Evolutionary conservation across 2,113 vertebrate species (phyloP).

Genomic region (Indri indri): DNA sequence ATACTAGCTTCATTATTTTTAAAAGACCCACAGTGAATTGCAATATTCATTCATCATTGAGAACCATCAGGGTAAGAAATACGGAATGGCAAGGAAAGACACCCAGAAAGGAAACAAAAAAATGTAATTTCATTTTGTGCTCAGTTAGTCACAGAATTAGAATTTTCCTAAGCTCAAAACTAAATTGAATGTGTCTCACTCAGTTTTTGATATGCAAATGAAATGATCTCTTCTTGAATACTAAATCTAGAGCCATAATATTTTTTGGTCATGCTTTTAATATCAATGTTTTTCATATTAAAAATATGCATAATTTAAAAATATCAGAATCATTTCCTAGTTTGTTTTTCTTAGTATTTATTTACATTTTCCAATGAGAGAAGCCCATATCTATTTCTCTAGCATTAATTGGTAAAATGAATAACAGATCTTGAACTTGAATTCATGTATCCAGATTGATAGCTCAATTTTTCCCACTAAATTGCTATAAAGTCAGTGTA

Average conservation of each 20-base stretch:
- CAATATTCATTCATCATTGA: background rate
- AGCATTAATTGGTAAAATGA: background rate
- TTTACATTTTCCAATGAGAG: background rate
- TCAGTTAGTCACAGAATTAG: background rate
- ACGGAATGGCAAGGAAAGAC: background rate
- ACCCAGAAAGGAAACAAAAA: background rate
- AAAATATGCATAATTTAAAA: background rate
- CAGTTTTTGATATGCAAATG: background rate
- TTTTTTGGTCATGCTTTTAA: background rate
- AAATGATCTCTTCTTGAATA: background rate
- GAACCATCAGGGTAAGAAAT: background rate
- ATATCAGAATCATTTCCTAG: background rate
- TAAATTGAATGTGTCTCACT: background rate
- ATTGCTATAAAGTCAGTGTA: background rate
- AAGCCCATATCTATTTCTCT: background rate
- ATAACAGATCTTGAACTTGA: background rate
- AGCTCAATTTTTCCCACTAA: background rate
- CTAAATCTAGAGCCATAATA: background rate
- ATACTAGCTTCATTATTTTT: background rate
- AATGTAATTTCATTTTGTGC: background rate
- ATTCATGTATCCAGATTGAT: background rate
- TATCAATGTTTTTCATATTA: background rate
- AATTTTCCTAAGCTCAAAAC: background rate
- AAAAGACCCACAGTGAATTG: background rate
- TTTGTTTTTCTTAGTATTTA: background rate